Evolutionary conservation across 2,113 vertebrate genomes (phyloP).

Genomic region (Laterallus jamaicensis): DNA sequence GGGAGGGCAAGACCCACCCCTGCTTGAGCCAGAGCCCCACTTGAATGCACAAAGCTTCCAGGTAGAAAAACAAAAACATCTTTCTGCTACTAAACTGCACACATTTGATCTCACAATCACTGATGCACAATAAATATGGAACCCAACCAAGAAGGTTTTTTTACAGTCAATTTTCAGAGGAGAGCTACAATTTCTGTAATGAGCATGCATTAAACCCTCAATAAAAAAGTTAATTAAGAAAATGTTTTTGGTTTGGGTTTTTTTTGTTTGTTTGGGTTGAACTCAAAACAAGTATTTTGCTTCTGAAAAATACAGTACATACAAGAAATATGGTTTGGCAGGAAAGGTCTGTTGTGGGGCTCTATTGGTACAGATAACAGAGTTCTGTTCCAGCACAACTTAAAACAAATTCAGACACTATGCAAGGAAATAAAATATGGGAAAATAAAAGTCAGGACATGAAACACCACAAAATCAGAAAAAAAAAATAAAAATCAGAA

Average conservation of each 20-base stretch:
- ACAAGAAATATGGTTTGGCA: neutral
- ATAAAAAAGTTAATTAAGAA: constrained; percentile 65
- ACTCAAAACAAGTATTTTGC: neutral
- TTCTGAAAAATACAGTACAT: neutral
- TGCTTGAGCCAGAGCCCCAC: constrained; percentile 6
- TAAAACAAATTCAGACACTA: neutral
- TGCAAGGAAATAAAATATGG: neutral
- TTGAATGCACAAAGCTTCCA: constrained; percentile 9
- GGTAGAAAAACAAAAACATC: constrained; percentile 4
- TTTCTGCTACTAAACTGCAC: neutral
- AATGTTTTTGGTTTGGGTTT: neutral
- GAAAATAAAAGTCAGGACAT: neutral
- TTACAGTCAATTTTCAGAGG: constrained; percentile 7
- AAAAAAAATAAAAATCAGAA: neutral
- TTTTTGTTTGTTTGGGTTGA: neutral
- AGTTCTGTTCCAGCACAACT: neutral
- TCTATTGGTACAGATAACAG: neutral
- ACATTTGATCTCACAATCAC: constrained; percentile 47
- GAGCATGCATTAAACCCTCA: constrained; percentile 40
- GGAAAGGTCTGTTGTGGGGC: neutral
- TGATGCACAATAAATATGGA: constrained; percentile 10
- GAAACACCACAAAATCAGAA: neutral
- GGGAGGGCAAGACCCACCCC: neutral
- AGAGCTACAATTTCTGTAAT: constrained; percentile 38
- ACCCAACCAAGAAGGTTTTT: constrained; percentile 2